Evolutionary conservation across 1,140 invertebrate species (phyloP), one percentile per base, ranked within the genome.

Genomic region (Drosophila bocqueti): DNA sequence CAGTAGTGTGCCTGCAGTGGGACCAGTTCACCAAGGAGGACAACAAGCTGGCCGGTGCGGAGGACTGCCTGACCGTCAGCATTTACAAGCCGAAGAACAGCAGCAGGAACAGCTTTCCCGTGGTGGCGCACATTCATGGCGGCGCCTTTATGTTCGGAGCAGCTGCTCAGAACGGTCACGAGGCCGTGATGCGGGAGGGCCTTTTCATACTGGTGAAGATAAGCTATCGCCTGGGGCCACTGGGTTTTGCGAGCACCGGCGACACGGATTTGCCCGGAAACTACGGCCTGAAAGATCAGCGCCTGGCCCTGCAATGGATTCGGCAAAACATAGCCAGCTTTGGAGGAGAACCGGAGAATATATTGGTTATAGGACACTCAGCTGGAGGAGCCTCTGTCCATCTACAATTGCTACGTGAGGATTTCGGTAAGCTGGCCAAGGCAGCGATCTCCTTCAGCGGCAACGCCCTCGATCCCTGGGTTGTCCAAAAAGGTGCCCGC

Each of bases 281-380:
- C 91, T 93, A 93, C 43, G 95, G 95, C 0, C 76, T 96, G 4
- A 95, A 95, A 87, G 96, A 96, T 92, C 95, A 96, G 85, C 91
- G 94, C 0, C 83, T 94, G 61, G 95, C 95, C 5, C 71, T 96
- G 4, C 93, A 94, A 68, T 96, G 96, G 96, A 92, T 96, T 3
- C 93, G 91, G 92, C 93, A 93, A 31, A 95, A 95, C 77, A 95
- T 95, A 58, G 92, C 93, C 52, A 84, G 92, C 59, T 95, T 95
- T 74, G 94, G 95, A 3, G 95, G 95, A 1, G 93, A 95, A 83
- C 94, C 95, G n/a, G 90, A 95, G 45, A 94, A 93, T 34, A 87
- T 95, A 11, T 94, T 95, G 5, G 65, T 95, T 0, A 91, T 94
- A 16, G 95, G 95, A 2, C 93, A 93, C 64, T 95, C 94, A 1